phyloP scores from a whole-genome alignment of 2,888 invertebrate species.

The Drosophila nr. medialis region DNA sequence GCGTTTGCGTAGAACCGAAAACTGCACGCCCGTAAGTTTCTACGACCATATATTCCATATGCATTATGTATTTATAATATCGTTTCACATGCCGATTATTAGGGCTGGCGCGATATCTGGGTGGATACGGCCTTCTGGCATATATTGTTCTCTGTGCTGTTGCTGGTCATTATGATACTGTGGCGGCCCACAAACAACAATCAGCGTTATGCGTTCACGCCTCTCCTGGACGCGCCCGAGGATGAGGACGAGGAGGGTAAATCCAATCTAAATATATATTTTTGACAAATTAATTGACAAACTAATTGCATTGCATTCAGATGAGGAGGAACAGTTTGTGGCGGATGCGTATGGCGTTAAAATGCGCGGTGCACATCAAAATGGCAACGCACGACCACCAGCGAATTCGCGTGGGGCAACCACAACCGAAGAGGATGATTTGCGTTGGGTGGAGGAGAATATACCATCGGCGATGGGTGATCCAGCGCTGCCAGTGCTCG shows the following conservation, averaged over 20 bases:
- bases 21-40: conserved; percentile 89
- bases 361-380: conserved; percentile 87
- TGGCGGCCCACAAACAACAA: conserved; percentile 98
- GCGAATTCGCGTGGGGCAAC: conserved; percentile 78
- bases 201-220: conserved; percentile 97
- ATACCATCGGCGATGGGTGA: conserved; percentile 92
- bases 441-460: conserved; percentile 97
- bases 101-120: conserved; percentile 97
- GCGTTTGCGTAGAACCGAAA: conserved; percentile 90
- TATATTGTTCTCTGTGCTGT: conserved; percentile 93
- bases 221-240: conserved; percentile 93
- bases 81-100: background rate
- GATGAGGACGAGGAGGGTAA: conserved; percentile 90
- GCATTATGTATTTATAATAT: background rate
- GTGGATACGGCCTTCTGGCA: conserved; percentile 98
- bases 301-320: conserved; percentile 79
- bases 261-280: background rate
- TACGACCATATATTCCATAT: background rate
- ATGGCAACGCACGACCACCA: conserved; percentile 84
- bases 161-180: conserved; percentile 96
- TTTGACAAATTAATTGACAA: background rate
- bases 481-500: conserved; percentile 88
- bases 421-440: conserved; percentile 89
- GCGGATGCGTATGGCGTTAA: conserved; percentile 94
- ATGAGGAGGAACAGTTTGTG: conserved; percentile 93